Evolutionary conservation across 2,888 invertebrate genomes (phyloP), one percentile per base, ranked within the genome.

Genomic region (Perizoma affinitatum): DNA sequence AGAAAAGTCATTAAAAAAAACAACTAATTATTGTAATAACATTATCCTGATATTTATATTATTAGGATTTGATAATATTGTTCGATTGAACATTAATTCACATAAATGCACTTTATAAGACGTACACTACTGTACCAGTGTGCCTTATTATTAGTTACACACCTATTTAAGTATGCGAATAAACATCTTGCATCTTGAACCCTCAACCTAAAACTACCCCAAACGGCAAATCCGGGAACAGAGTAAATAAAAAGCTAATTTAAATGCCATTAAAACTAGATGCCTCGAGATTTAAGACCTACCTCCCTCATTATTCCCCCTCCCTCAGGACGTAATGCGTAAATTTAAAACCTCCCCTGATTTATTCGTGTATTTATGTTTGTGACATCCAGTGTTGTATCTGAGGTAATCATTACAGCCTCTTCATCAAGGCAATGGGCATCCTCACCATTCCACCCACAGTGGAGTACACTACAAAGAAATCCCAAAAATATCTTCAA

Each of bases 251-350:
- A 88, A 89, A 90, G 74, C 88, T 88, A 87, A 91, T 91, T 90
- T 89, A 90, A 90, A 91, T 90, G 84, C 87, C 89, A 90, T 91
- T 90, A 90, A 88, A 88, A 82, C 84, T 87, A 85, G 84, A 90
- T 83, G 82, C 68, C 77, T 77, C 74, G 78, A 83, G 83, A 85
- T 83, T 87, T 84, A 83, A 82, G 82, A 82, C 61, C 57, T 61
- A 57, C 68, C 61, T n/a, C 22, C 22, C 22, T 61, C 61, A 54
- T 48, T 58, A 65, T 51, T 60, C 54, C 61, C 64, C 59, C 70
- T 73, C 74, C 65, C 68, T 49, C 58, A 69, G 70, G 69, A 64
- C 72, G 71, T 63, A 65, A 69, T 66, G 70, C 59, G 54, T 48
- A 73, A 74, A 75, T 75, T 73, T 74, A 71, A 76, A 76, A 69